Percentiles rank a stretch among this genome's conserved stretches.
phyloP scores from a whole-genome alignment of 37 sponge, comb jelly and placozoan species.

The Aplysina aerophoba region DNA sequence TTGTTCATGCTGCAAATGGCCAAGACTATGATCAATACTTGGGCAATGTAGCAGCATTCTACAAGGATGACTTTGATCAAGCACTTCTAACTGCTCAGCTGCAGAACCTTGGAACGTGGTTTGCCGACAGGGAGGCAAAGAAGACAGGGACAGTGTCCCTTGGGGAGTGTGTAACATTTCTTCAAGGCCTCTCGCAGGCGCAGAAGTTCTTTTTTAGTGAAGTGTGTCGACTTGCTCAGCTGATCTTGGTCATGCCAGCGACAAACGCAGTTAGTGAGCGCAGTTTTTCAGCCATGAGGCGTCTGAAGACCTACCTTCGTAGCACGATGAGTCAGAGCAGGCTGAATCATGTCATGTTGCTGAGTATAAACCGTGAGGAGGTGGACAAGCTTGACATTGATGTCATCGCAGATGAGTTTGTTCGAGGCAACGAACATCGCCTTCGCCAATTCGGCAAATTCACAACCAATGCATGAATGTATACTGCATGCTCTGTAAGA shows the following conservation, averaged over 20 bases:
- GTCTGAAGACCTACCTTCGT: conserved; percentile 35
- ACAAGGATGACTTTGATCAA: conserved; percentile 51
- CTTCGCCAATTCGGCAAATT: conserved; percentile 42
- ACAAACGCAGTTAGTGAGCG: conserved; percentile 22
- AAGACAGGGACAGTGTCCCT: not conserved
- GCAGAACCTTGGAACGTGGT: conserved; percentile 43
- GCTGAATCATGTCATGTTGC: conserved; percentile 39
- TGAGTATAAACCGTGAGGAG: conserved; percentile 33
- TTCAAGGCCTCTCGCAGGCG: no score
- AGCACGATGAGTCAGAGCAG: conserved; percentile 36
- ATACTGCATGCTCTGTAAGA: not conserved
- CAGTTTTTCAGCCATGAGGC: conserved; percentile 12
- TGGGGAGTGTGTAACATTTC: conserved; percentile 24
- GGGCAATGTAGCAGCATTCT: conserved; percentile 20
- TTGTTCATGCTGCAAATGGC: conserved; percentile 35
- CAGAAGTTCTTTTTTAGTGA: conserved; percentile 7
- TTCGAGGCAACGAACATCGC: conserved; percentile 46
- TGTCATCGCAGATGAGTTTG: conserved; percentile 37
- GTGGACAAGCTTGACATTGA: conserved; percentile 40
- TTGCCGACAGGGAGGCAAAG: conserved; percentile 15
- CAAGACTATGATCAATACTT: conserved; percentile 16
- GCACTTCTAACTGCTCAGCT: conserved; percentile 44
- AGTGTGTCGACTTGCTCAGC: conserved; percentile 32
- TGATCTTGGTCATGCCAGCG: conserved; percentile 24
- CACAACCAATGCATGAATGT: conserved; percentile 36